These are phyloP conservation scores for Bos javanicus DNA, from an alignment of 2,113 vertebrate species.

Conservation along the genomic window DNA sequence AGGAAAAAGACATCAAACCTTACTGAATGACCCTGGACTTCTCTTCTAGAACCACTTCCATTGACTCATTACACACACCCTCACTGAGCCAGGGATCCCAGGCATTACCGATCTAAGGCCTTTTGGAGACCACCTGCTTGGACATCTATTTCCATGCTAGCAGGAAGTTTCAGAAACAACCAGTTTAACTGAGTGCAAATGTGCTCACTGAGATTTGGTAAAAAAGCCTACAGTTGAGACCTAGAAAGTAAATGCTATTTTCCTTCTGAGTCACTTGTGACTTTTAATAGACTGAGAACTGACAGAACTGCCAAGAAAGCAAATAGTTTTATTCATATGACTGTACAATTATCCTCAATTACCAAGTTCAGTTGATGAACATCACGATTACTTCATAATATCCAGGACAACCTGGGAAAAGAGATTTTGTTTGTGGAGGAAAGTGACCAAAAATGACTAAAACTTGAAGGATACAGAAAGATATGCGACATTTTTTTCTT, in stretches of 20 bases:
- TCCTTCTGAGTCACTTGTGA: constrained; percentile 23
- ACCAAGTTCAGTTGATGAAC: background rate
- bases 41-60: background rate
- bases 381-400: background rate
- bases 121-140: background rate
- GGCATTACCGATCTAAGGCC: constrained; percentile 1
- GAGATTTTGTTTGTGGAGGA: background rate
- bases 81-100: background rate
- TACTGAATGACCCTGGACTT: background rate
- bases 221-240: constrained; percentile 24
- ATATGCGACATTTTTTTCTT: background rate
- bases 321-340: background rate
- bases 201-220: constrained; percentile 10
- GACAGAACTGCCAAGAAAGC: background rate
- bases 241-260: constrained; percentile 9
- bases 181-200: constrained; percentile 45
- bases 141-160: constrained; percentile 34
- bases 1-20: background rate
- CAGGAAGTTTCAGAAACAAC: constrained; percentile 29
- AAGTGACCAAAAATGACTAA: constrained; percentile 33
- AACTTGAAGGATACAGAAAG: background rate
- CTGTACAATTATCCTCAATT: background rate
- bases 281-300: constrained; percentile 4
- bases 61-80: background rate
- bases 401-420: background rate